These are phyloP conservation scores for Lota lota DNA, from an alignment of 2,113 vertebrate species.

Conservation along the genomic window DNA sequence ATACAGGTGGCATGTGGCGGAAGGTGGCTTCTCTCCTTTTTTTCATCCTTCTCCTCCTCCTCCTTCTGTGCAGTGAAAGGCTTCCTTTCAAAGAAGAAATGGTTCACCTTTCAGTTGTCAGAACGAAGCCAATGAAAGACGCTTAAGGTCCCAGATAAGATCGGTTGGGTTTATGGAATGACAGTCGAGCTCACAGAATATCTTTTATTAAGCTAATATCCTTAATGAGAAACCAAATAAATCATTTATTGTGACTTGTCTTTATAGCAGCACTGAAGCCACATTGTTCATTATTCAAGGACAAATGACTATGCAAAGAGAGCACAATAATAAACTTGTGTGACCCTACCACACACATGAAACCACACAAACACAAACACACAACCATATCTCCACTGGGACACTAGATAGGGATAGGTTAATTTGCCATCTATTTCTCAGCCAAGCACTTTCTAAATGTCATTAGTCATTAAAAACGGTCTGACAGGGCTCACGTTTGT, in stretches of 20 bases:
- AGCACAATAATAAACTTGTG: conserved; percentile 1
- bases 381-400: too few species aligned
- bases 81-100: conserved; percentile 52
- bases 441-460: too few species aligned
- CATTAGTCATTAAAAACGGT: too few species aligned
- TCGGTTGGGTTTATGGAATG: conserved; percentile 47
- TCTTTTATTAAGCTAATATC: conserved; percentile 26
- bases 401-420: too few species aligned
- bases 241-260: not conserved
- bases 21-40: conserved; percentile 53
- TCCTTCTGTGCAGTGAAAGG: conserved; percentile 29
- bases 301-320: too few species aligned
- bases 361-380: too few species aligned
- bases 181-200: conserved; percentile 21
- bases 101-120: conserved; percentile 46
- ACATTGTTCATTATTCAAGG: too few species aligned
- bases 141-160: conserved; percentile 43
- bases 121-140: conserved; percentile 41
- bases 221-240: conserved; percentile 13
- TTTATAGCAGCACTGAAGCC: too few species aligned
- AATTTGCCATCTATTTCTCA: too few species aligned
- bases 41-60: conserved; percentile 16
- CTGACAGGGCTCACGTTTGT: too few species aligned
- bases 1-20: conserved; percentile 35
- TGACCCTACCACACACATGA: not conserved